Conservation (phyloP, 2,797 vertebrate genomes). For the Centropyge bicolor region DNA sequence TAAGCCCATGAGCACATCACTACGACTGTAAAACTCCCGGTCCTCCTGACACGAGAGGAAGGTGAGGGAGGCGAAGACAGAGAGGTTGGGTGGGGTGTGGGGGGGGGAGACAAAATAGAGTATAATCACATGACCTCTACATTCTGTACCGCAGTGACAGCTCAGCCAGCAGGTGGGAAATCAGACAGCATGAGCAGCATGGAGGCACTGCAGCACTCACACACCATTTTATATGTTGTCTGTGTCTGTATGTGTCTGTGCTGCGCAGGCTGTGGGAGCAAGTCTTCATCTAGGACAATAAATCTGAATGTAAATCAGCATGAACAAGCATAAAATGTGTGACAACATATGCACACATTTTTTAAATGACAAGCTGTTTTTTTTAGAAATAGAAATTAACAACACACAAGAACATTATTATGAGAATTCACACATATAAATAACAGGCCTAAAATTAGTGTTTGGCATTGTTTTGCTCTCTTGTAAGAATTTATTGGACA, state of each 20-base stretch:
- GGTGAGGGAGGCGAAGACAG: constrained; percentile 12
- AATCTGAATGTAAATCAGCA: not conserved
- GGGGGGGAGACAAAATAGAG: constrained; percentile 6
- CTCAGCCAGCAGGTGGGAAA: constrained; percentile 44
- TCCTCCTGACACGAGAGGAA: constrained; percentile 5
- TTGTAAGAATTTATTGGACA: not conserved
- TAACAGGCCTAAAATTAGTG: not conserved
- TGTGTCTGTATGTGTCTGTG: not conserved
- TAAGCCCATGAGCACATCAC: constrained; percentile 12
- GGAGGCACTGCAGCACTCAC: constrained; percentile 2
- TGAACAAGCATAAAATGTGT: not conserved
- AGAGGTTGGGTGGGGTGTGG: not conserved
- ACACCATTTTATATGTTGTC: not conserved
- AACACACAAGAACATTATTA: not conserved
- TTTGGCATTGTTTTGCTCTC: not conserved
- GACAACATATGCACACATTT: too few relatives aligned
- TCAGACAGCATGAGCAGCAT: constrained; percentile 25
- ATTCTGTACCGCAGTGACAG: constrained; percentile 26
- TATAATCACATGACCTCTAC: constrained; percentile 49
- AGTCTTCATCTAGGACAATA: not conserved
- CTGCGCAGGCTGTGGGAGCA: not conserved
- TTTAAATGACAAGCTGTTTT: not conserved
- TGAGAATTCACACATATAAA: not conserved
- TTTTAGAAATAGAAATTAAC: not conserved
- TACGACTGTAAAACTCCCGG: constrained; percentile 16